These are phyloP conservation scores for Pseudeuparius sepicola DNA, from an alignment of 2,888 invertebrate genomes.

Conservation along the genomic window DNA sequence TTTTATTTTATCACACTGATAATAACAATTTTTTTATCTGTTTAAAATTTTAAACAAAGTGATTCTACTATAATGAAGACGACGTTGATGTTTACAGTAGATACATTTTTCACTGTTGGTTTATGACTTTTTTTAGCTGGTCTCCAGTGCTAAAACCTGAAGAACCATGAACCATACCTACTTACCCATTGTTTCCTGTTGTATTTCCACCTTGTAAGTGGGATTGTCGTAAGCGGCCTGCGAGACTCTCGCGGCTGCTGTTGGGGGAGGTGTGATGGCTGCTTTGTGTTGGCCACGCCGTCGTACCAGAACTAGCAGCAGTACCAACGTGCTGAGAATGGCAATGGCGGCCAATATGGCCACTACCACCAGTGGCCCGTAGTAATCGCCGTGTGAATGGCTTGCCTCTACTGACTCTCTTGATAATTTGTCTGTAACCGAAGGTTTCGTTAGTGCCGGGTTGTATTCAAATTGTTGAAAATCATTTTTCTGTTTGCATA, in stretches of 20 bases:
- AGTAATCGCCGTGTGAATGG: slow-evolving; percentile 58
- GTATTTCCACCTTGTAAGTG: slow-evolving; percentile 87
- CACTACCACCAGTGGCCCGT: slow-evolving; percentile 78
- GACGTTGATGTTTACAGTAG: too few species aligned
- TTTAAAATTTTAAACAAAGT: too few species aligned
- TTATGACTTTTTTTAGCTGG: too few species aligned
- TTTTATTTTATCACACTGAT: too few species aligned
- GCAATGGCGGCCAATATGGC: slow-evolving; percentile 80
- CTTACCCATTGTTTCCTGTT: slow-evolving; percentile 86
- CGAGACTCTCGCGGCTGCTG: slow-evolving; percentile 51
- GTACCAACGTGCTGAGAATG: slow-evolving; percentile 68
- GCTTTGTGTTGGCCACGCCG: slow-evolving; percentile 60
- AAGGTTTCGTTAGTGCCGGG: too few species aligned
- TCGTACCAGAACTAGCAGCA: slow-evolving; percentile 69
- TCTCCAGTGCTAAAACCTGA: too few species aligned
- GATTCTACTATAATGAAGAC: too few species aligned
- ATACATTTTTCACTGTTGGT: too few species aligned
- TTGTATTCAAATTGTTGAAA: too few species aligned
- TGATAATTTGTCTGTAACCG: slow-evolving; percentile 36
- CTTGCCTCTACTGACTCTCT: slow-evolving; percentile 45
- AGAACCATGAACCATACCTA: too few species aligned
- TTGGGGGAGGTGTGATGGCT: slow-evolving; percentile 62
- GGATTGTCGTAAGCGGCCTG: slow-evolving; percentile 91
- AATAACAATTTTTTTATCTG: too few species aligned
- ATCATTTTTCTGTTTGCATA: too few species aligned